Percentiles rank a stretch among this genome's conserved stretches.
phyloP scores from a whole-genome alignment of 2,888 invertebrate species.

The Andrena bicolor region DNA sequence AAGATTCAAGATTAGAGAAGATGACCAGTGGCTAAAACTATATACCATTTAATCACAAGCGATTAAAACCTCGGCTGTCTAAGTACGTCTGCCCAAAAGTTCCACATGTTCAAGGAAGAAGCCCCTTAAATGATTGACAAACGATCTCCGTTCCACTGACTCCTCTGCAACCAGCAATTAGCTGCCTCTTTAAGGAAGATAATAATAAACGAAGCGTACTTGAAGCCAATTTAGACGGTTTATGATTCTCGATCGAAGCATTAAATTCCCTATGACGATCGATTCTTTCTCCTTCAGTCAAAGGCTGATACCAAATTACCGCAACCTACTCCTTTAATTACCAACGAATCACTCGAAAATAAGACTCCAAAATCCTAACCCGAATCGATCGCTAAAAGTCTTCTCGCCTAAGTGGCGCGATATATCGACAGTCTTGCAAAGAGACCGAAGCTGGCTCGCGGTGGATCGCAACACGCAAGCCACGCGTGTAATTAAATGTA shows the following conservation, averaged over 20 bases:
- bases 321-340: neutral
- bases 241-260: slow-evolving; percentile 46
- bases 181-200: slow-evolving; percentile 33
- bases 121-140: slow-evolving; percentile 29
- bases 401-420: slow-evolving; percentile 6
- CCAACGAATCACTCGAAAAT: neutral
- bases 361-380: neutral
- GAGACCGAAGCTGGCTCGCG: neutral
- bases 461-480: slow-evolving; percentile 28
- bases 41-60: neutral
- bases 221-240: slow-evolving; percentile 35
- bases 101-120: slow-evolving; percentile 4
- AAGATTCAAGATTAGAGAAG: neutral
- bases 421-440: slow-evolving; percentile 23
- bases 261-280: neutral
- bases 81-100: neutral
- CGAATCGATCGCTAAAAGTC: neutral
- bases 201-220: slow-evolving; percentile 48
- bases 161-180: slow-evolving; percentile 47
- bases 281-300: neutral
- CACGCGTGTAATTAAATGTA: slow-evolving; percentile 49
- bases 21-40: neutral
- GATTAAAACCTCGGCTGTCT: neutral
- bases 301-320: neutral
- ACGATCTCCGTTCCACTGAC: slow-evolving; percentile 48